Base-by-base conservation (phyloP, 2,797 vertebrate species). In the Hybognathus amarus region DNA sequence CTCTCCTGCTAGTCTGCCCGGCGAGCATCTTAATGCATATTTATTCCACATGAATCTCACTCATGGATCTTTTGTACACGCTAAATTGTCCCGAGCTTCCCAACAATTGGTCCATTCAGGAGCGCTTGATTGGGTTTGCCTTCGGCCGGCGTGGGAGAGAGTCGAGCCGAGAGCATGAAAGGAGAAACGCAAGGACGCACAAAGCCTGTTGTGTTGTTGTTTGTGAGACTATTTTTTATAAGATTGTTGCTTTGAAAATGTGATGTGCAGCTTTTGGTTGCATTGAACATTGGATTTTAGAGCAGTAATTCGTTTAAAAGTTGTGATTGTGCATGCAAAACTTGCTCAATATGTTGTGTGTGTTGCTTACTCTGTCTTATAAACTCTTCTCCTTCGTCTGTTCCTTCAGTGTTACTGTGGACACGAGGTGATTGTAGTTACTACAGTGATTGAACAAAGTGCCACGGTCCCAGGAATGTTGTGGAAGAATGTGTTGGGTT, bases 381-480 rank as follows among this genome's bases (percentile, higher is more conserved):
- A 52, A 22, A 73, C n/a, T 18, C 33, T 64, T 33, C 76, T 77
- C 64, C 50, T 59, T 27, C 63, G 20, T 22, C 45, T 59, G 52
- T 69, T 85, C 56, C 66, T 30, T 42, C 69, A 79, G 68, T 54
- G 84, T 87, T 47, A 22, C 79, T 40, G 24, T 84, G 90, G 89
- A 85, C 81, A 50, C 24, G 69, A 90, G 88, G 85, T 85, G 90
- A 88, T 89, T 67, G 90, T 90, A 70, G 93, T 94, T 93, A 90
- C 93, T 91, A 93, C 91, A 91, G 93, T 83, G 87, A 76, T 89
- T 88, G 90, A 93, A 94, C 92, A 95, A 94, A 94, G 92, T 88
- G 9, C 90, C 91, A 89, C 88, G 92, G 90, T 84, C 85, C 80
- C 66, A 92, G 93, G 94, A 95, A 95, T 95, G 93, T 85, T 87